These are phyloP conservation scores for Lysiphlebus fabarum DNA, from an alignment of 1,140 invertebrate genomes.

Conservation along the genomic window DNA sequence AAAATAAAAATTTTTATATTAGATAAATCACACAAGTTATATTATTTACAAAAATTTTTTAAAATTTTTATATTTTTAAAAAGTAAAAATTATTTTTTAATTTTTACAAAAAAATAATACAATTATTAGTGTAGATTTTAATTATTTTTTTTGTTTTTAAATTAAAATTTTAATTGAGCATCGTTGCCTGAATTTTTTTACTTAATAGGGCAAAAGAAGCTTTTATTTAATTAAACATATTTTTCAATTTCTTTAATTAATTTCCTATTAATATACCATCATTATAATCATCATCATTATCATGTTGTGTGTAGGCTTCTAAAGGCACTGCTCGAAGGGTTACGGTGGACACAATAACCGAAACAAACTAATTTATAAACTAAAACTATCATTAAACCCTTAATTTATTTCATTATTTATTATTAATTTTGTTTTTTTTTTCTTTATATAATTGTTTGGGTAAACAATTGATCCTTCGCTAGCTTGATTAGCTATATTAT, in stretches of 20 bases:
- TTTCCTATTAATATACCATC: conserved; percentile 33
- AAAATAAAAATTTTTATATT: too few species aligned
- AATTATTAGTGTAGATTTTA: too few species aligned
- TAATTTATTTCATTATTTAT: not conserved
- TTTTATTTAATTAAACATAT: conserved; percentile 10
- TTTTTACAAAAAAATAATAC: too few species aligned
- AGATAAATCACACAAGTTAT: too few species aligned
- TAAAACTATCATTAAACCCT: not conserved
- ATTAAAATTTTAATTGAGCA: too few species aligned
- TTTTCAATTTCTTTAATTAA: not conserved
- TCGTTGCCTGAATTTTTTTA: too few species aligned
- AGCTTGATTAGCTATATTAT: not conserved
- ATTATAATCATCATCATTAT: too few species aligned
- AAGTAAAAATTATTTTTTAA: too few species aligned
- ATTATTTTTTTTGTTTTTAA: too few species aligned
- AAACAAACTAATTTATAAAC: too few species aligned
- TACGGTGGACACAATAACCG: not conserved
- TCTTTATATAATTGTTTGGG: not conserved
- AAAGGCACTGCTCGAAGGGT: conserved; percentile 51
- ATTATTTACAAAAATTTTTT: too few species aligned
- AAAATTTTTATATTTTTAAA: too few species aligned
- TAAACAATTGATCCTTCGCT: not conserved
- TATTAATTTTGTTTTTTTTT: not conserved
- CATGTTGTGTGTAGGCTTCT: conserved; percentile 44
- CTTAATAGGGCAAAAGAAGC: not conserved